Evolutionary conservation across 2,888 invertebrate species (phyloP), one percentile per base, ranked within the genome.

Genomic region (Hemithea aestivaria): DNA sequence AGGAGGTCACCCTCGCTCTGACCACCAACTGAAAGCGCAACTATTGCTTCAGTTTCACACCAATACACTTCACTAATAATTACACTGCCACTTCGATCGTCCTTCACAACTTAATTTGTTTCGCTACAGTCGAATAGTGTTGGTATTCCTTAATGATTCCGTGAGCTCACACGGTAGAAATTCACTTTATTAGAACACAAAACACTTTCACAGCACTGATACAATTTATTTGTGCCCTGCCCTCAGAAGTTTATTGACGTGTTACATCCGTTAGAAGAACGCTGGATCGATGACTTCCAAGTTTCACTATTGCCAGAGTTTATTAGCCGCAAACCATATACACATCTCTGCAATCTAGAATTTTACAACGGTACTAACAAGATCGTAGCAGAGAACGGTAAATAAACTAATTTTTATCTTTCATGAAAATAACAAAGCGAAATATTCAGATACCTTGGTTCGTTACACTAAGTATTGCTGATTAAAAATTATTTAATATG

Each of bases 361-460:
- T 58, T 49, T 52, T 66, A 58, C 81, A 83, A 81, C 77, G 75
- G 81, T 75, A 79, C 66, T 66, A 66, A 68, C 66, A 71, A 71
- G 63, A 70, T 56, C 64, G 62, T 64, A 63, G 57, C 61, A 61
- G 48, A 64, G 63, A 78, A 82, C 80, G 69, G 81, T 84, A 84
- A 82, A 85, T 81, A 85, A 82, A 84, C 77, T 66, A 73, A 74
- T 69, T 75, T 75, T 60, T 64, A 62, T 62, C 53, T 56, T 57
- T 67, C 48, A 50, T 52, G 42, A 59, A 60, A 68, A 68, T 62
- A 71, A 66, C 68, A 77, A 73, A 67, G 57, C 57, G 70, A 89
- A 89, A 89, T 88, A 88, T 69, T 62, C 57, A 65, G 87, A 77
- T 90, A 93, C 93, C 92, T 92, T 91, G 92, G 93, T 93, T 91